Base-by-base conservation (phyloP, 2,888 invertebrate genomes). In the Plagodis pulveraria region DNA sequence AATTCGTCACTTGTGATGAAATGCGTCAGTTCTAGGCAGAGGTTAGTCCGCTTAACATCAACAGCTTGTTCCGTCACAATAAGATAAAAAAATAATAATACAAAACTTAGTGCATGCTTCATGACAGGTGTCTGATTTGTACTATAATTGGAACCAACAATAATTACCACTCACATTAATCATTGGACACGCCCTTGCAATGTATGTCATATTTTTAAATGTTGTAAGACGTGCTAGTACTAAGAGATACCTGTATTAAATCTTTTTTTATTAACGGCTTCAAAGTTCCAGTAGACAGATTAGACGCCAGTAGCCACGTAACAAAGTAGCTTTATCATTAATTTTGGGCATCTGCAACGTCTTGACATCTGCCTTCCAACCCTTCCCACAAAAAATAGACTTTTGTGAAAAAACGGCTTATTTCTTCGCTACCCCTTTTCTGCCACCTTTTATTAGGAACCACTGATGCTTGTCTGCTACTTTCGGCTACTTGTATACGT, bases 291-390 rank as follows among this genome's bases (percentile, higher is more conserved):
- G 11, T 10, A 35, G 35, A 35, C 40, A 40, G 40, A 40, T 40
- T 40, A 40, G 40, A 5, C 10, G 5, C 8, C 11, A 32, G 33
- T 45, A 42, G 44, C 45, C 36, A 49, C 36, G 46, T 32, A 59
- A 52, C 56, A 66, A 22, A 77, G 84, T 81, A 83, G 81, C 77
- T 64, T 73, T 77, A 80, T 84, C 80, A 88, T 87, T 87, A 86
- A 85, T 86, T 80, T 76, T 65, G 66, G 67, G 65, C 86, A 85
- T 84, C 83, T 86, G 85, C 67, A 66, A 50, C 77, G 70, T 74
- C 80, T 78, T 79, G 75, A 71, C 91, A 91, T 87, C 91, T 90
- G 91, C 85, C 76, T 73, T 47, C 62, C 67, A 73, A 67, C 61
- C 69, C 66, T 69, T 61, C 62, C 48, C 45, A 63, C 65, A 71